phyloP scores from a whole-genome alignment of 2,113 vertebrate species.

The Oophaga pumilio region DNA sequence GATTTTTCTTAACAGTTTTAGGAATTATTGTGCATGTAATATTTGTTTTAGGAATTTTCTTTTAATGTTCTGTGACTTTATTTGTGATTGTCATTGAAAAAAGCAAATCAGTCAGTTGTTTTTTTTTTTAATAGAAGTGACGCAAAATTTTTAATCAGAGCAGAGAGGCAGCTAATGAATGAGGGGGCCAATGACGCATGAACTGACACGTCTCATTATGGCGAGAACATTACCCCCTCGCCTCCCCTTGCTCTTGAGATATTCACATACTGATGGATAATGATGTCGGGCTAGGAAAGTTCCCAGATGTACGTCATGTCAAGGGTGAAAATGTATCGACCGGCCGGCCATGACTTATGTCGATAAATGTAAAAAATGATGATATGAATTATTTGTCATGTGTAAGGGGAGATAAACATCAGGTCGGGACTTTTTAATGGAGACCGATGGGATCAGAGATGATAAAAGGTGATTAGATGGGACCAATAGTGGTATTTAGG shows the following conservation, averaged over 20 bases:
- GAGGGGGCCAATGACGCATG: conserved; percentile 44
- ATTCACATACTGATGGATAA: not conserved
- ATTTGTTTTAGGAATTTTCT: not conserved
- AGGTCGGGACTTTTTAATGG: not conserved
- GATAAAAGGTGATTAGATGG: not conserved
- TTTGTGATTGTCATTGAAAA: not conserved
- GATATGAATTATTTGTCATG: not conserved
- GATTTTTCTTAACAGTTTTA: not conserved
- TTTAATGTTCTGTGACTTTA: not conserved
- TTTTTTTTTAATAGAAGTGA: conserved; percentile 38
- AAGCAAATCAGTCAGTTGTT: conserved; percentile 25
- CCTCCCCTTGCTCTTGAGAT: not conserved
- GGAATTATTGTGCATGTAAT: not conserved
- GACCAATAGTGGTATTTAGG: not conserved
- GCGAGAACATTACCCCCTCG: not conserved
- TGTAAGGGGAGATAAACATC: not conserved
- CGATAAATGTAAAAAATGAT: not conserved
- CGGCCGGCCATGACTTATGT: not conserved
- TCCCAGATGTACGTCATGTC: not conserved
- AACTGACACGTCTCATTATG: conserved; percentile 50
- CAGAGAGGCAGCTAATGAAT: conserved; percentile 49
- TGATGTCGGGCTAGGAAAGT: not conserved
- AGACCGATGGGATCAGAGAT: not conserved
- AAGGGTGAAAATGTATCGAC: not conserved
- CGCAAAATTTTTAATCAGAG: conserved; percentile 39